Evolutionary conservation across 2,797 vertebrate genomes (phyloP).

Genomic region (Aratinga solstitialis): DNA sequence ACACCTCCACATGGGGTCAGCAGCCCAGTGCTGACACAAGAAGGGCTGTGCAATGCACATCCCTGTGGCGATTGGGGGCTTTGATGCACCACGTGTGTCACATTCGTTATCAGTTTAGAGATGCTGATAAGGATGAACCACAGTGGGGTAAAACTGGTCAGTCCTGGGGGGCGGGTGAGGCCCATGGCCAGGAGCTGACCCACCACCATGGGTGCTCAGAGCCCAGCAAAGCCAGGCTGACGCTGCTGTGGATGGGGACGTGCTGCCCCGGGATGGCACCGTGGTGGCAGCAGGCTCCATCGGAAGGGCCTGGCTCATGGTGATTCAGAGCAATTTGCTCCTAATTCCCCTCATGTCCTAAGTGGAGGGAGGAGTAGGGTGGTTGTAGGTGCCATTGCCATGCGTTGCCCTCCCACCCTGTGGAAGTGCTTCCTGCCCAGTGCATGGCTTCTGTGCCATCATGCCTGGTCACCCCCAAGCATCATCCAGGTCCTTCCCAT

Average conservation of each 20-base stretch:
- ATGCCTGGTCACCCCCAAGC: background rate
- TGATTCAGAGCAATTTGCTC: slow-evolving; percentile 26
- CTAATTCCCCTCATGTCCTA: background rate
- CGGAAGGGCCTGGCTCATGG: background rate
- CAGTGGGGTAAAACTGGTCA: background rate
- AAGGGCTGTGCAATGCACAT: background rate
- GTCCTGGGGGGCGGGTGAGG: background rate
- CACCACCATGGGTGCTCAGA: rapidly evolving
- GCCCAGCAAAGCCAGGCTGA: background rate
- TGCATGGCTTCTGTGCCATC: rapidly evolving
- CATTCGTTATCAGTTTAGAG: rapidly evolving
- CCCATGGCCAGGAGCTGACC: background rate
- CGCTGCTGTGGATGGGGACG: background rate
- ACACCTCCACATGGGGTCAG: rapidly evolving
- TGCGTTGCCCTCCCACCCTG: background rate
- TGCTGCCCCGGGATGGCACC: background rate
- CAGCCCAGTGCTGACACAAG: too few species aligned
- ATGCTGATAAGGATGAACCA: rapidly evolving
- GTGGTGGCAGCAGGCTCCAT: background rate
- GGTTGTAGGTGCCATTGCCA: background rate
- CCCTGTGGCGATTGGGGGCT: rapidly evolving
- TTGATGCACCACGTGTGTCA: rapidly evolving
- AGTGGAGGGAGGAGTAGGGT: background rate
- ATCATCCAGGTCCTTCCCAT: rapidly evolving
- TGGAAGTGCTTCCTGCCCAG: background rate